Conservation (phyloP, 2,888 invertebrate species). For the Chrysina gloriosa region DNA sequence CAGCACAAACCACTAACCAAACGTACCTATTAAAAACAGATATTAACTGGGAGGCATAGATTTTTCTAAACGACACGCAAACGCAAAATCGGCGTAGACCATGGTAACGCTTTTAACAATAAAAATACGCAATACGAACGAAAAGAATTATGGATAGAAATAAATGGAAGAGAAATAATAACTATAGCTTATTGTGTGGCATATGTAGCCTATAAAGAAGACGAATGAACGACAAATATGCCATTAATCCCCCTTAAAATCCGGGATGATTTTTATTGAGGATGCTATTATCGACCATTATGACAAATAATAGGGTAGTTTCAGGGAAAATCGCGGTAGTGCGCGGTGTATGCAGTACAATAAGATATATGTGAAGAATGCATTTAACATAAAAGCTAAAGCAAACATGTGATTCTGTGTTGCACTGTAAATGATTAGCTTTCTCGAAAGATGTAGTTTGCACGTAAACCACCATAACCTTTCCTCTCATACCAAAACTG, state of each 20-base stretch:
- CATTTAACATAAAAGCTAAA: too few species aligned
- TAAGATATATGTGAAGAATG: neutral
- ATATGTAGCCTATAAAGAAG: neutral
- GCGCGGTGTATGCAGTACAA: neutral
- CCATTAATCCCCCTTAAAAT: neutral
- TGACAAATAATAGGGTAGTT: neutral
- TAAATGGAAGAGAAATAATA: neutral
- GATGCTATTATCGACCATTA: neutral
- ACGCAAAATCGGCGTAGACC: neutral
- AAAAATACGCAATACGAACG: neutral
- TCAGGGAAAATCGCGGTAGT: neutral
- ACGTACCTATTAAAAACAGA: constrained; percentile 23
- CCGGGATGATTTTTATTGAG: neutral
- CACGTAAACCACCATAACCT: too few species aligned
- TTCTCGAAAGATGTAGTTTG: too few species aligned
- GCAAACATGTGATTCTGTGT: too few species aligned
- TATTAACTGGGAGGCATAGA: constrained; percentile 33
- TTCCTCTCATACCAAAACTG: too few species aligned
- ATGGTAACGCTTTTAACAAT: neutral
- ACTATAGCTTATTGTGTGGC: neutral
- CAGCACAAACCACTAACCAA: constrained; percentile 1
- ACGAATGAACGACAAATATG: neutral
- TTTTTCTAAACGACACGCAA: neutral
- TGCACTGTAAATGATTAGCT: too few species aligned
- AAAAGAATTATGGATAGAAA: neutral